phyloP scores from a whole-genome alignment of 2,888 invertebrate species.

The Cerastis rubricosa region DNA sequence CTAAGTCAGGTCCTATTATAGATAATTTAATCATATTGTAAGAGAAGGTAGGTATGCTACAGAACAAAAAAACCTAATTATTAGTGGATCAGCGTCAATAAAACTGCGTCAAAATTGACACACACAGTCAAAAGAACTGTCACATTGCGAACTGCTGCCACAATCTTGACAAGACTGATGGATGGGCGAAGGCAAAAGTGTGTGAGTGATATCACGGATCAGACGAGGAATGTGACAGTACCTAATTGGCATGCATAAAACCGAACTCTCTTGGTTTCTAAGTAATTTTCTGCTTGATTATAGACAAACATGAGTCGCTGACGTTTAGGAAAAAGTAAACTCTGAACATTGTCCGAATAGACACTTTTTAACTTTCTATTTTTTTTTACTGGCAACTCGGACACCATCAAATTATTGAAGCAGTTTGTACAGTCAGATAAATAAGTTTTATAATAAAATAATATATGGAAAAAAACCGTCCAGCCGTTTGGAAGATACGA shows the following conservation, averaged over 20 bases:
- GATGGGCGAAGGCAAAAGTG: conserved; percentile 28
- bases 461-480: no score
- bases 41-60: neutral
- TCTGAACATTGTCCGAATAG: no score
- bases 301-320: neutral
- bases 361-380: no score
- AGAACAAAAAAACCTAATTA: neutral
- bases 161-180: conserved; percentile 19
- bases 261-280: neutral
- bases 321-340: no score
- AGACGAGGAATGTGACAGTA: neutral
- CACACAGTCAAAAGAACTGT: no score
- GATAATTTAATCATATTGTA: neutral
- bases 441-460: no score
- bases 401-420: no score
- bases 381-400: no score
- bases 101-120: conserved; percentile 5
- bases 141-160: conserved; percentile 33
- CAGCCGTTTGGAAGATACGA: no score
- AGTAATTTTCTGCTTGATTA: neutral
- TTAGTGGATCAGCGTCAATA: neutral
- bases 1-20: no score
- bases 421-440: no score
- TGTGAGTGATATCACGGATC: conserved; percentile 12
- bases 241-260: neutral